A percentile compares a stretch with the other conserved stretches of the same genome.
Conservation (phyloP, 2,113 vertebrate species). For the Nycticebus coucang region DNA sequence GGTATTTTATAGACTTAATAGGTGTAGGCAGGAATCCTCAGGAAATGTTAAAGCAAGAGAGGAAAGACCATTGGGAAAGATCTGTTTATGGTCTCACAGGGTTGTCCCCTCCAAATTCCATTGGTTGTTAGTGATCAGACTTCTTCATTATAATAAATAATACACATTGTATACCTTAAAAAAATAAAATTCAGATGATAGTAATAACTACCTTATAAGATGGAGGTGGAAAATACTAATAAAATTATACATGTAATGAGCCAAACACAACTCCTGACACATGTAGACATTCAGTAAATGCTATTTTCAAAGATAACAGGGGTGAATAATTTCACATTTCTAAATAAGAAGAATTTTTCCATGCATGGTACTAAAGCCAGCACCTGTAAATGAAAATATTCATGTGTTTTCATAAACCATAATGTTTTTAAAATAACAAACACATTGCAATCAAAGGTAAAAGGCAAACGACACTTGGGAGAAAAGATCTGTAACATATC, state of each 20-base stretch:
- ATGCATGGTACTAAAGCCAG: not conserved
- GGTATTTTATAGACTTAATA: too few species aligned
- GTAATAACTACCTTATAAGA: not conserved
- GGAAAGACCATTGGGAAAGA: too few species aligned
- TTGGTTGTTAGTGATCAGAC: too few species aligned
- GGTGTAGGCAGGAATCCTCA: too few species aligned
- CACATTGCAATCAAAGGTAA: not conserved
- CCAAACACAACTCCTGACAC: not conserved
- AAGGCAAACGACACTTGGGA: not conserved
- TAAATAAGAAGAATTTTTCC: not conserved
- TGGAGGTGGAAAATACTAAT: not conserved
- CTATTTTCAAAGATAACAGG: slow-evolving; percentile 5
- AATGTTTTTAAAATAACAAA: not conserved
- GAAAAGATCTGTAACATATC: not conserved
- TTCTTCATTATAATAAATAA: too few species aligned
- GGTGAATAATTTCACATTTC: slow-evolving; percentile 10
- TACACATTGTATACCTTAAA: too few species aligned
- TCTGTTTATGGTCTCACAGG: too few species aligned
- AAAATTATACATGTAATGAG: not conserved
- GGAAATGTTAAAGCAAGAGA: too few species aligned
- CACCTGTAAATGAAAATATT: slow-evolving; percentile 1
- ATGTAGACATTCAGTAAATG: not conserved
- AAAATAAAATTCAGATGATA: not conserved
- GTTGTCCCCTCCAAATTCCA: too few species aligned
- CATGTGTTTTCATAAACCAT: not conserved